Base-by-base conservation (phyloP, 2,113 vertebrate species). In the Periophthalmodon schlosseri region DNA sequence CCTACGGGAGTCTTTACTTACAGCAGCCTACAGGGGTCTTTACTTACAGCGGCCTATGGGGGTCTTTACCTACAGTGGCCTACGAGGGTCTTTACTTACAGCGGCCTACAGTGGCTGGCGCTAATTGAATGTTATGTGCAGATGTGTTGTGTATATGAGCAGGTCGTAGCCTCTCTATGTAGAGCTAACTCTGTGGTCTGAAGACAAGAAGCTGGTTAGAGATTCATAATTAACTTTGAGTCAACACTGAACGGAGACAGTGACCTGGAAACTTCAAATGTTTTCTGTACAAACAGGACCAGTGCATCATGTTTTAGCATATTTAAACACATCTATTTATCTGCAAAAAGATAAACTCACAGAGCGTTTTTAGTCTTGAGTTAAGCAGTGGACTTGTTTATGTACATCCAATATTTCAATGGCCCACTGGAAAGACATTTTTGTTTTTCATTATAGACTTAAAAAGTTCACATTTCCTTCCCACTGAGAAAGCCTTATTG, bases 71-170 rank as follows among this genome's bases (percentile, higher is more conserved):
- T 28, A 28, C 28, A 28, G 28, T 3, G 28, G 28, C 28, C 28
- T 28, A 28, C 28, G 3, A 3, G 28, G 28, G 3, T 28, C 28
- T 28, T 28, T 28, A 28, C 28, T 63, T 63, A 63, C 28, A 34
- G 5, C 8, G 14, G 2, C 60, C 14, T 7, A 10, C 28, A 18
- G 60, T 28, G 5, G 24, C 57, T 28, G 57, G 5, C 33, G 28
- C 34, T 63, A 63, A 63, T 34, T 34, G 28, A 2, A 33, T 28
- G 18, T 34, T 34, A 63, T 18, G 60, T 28, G 58, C 3, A 34
- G 58, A 61, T 61, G 58, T 34, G 58, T 61, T 28, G 58, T 63
- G 24, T 28, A 33, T 15, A 63, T 34, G 60, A 63, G 60, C 60
- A 34, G 24, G 60, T 63, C 28, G 16, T 2, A 14, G 15, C 14